phyloP scores from a whole-genome alignment of 2,113 vertebrate genomes.

The Corydoras sp. region DNA sequence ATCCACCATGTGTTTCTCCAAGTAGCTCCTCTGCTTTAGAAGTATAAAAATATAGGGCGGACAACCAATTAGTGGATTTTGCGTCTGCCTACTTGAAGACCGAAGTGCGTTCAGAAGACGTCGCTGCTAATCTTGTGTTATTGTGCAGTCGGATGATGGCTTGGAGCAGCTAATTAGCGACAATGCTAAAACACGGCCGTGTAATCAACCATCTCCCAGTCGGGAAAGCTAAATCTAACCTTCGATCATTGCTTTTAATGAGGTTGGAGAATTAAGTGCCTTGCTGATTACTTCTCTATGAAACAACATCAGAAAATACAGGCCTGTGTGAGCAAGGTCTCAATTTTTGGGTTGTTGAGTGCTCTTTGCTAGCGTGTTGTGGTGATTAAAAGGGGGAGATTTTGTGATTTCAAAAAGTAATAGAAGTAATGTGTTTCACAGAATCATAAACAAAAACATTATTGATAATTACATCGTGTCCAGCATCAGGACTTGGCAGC shows the following conservation, averaged over 20 bases:
- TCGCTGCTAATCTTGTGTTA: slow-evolving; percentile 27
- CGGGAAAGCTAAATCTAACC: slow-evolving; percentile 29
- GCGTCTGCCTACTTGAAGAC: slow-evolving; percentile 20
- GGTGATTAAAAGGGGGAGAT: not conserved
- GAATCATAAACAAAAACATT: no score
- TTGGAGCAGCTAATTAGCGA: slow-evolving; percentile 23
- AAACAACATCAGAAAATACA: slow-evolving; percentile 4
- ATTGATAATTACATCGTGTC: no score
- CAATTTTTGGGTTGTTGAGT: not conserved
- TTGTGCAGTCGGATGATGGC: not conserved
- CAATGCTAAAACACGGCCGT: slow-evolving; percentile 22
- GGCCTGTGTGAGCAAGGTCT: not conserved
- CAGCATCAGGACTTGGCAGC: no score
- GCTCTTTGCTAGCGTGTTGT: not conserved
- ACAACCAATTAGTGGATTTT: slow-evolving; percentile 21
- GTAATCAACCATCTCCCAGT: slow-evolving; percentile 34
- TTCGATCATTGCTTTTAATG: slow-evolving; percentile 36
- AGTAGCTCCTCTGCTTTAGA: no score
- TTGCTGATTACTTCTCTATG: slow-evolving; percentile 14
- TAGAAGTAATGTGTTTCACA: no score
- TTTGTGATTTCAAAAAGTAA: no score
- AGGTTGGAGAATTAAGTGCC: slow-evolving; percentile 23
- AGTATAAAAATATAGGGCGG: not conserved
- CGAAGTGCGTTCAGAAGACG: slow-evolving; percentile 12
- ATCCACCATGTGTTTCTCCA: no score